Conservation (phyloP, 2,797 vertebrate genomes). For the Pampus argenteus region DNA sequence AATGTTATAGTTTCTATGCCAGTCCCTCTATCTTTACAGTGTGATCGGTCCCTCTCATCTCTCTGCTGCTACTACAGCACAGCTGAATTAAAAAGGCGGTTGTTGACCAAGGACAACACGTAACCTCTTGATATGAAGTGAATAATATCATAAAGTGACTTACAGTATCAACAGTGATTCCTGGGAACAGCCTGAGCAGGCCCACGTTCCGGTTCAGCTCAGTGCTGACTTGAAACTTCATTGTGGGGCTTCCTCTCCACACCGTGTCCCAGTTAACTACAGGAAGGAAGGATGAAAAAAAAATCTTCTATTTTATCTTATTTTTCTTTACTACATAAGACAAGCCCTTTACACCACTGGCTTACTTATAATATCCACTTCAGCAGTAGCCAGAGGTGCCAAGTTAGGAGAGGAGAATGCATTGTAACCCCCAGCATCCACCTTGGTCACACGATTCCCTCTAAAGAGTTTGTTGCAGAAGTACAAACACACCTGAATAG, state of each 20-base stretch:
- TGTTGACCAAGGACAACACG: no score
- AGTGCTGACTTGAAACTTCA: conserved; percentile 88
- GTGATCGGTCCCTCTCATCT: no score
- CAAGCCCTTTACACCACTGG: neutral
- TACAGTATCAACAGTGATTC: conserved; percentile 91
- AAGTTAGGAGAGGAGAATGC: conserved; percentile 96
- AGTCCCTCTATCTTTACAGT: conserved; percentile 75
- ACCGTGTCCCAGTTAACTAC: conserved; percentile 93
- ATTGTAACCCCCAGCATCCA: conserved; percentile 91
- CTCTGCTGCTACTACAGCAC: no score
- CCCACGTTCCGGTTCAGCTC: conserved; percentile 92
- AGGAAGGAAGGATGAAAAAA: neutral
- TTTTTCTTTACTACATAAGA: neutral
- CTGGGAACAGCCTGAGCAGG: conserved; percentile 93
- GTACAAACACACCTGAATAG: conserved; percentile 92
- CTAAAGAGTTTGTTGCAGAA: conserved; percentile 97
- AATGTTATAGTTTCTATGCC: conserved; percentile 74
- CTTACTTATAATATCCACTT: conserved; percentile 93
- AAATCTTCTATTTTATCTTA: no score
- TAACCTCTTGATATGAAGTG: no score
- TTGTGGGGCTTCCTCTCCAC: conserved; percentile 85
- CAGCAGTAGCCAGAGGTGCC: conserved; percentile 91
- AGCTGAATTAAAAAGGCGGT: no score
- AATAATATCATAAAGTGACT: no score
- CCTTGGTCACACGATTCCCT: conserved; percentile 95